Base-by-base conservation (phyloP, 2,113 vertebrate genomes). In the Corythaixoides concolor region DNA sequence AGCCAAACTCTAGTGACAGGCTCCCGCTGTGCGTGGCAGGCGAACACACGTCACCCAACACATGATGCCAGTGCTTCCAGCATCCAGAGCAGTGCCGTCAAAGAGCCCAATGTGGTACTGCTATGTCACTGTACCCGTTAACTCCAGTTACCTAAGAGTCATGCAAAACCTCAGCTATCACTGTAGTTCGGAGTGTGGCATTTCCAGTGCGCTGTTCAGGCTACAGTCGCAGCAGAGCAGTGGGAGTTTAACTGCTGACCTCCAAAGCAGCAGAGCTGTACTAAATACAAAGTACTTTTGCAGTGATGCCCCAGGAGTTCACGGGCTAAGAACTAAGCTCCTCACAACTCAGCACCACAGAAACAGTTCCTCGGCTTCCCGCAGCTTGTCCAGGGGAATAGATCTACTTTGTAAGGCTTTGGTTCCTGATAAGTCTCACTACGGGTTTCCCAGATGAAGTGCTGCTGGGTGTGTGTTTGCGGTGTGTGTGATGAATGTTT, bases 1-100 rank as follows among this genome's bases (percentile, higher is more conserved):
- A 13, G 35, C 53, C 50, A 80, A 47, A 32, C 15, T 47, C 53
- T 22, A 8, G 55, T 68, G 56, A 32, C 75, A 68, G 37, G 32
- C 11, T 23, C 41, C 32, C 1, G 0, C 19, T n/a, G n/a, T 75
- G 49, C 0, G 1, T 52, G 62, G 17, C 8, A 0, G 1, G 14
- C 43, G 59, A 84, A 8, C 76, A 84, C 6, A 37, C n/a, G 22
- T 24, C 0, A 0, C 35, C 35, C 0, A 0, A 15, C 47, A 62
- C 24, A 23, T 2, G 26, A 50, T 75, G 18, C 66, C 47, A 45
- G 69, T 1, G 4, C 37, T 84, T 67, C 53, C 80, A 85, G 64
- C 52, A 72, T 22, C 70, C 33, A 56, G 33, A 62, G 8, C 63
- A 45, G 41, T 27, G 24, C 63, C 27, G 19, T 66, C 50, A 56